Evolutionary conservation across 1,140 invertebrate genomes (phyloP).

Genomic region (Macrosteles quadrilineatus): DNA sequence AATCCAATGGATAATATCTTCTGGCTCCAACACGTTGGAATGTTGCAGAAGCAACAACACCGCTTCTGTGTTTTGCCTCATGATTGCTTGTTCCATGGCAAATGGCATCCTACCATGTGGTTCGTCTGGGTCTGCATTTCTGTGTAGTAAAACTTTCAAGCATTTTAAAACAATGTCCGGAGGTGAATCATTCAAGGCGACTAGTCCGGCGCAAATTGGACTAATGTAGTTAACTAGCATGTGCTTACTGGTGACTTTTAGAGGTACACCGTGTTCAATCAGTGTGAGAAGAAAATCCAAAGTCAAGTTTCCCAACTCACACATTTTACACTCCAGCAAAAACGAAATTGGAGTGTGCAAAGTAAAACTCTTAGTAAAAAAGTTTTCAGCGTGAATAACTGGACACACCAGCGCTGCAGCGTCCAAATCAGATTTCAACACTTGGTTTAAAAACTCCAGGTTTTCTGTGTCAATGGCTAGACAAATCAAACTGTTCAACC

Average conservation of each 20-base stretch:
- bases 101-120: neutral
- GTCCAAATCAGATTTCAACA: neutral
- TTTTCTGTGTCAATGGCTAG: conserved; percentile 22
- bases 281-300: neutral
- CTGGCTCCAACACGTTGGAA: conserved; percentile 13
- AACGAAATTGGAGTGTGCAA: conserved; percentile 10
- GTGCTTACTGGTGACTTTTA: neutral
- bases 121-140: conserved; percentile 37
- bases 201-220: conserved; percentile 1
- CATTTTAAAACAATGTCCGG: neutral
- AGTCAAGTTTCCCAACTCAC: neutral
- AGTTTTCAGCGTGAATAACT: neutral
- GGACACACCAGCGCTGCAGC: neutral
- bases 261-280: neutral
- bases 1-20: conserved; percentile 4
- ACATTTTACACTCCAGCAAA: conserved; percentile 12
- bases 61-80: neutral
- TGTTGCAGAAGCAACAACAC: conserved; percentile 8
- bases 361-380: conserved; percentile 4
- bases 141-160: conserved; percentile 36
- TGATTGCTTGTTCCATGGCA: neutral
- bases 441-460: neutral
- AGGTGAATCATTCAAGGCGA: neutral
- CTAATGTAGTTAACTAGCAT: neutral
- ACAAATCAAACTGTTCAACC: conserved; percentile 4